Percentiles rank a stretch among this genome's conserved stretches.
Conservation (phyloP, 2,113 vertebrate genomes). For the Alaudala cheleensis region DNA sequence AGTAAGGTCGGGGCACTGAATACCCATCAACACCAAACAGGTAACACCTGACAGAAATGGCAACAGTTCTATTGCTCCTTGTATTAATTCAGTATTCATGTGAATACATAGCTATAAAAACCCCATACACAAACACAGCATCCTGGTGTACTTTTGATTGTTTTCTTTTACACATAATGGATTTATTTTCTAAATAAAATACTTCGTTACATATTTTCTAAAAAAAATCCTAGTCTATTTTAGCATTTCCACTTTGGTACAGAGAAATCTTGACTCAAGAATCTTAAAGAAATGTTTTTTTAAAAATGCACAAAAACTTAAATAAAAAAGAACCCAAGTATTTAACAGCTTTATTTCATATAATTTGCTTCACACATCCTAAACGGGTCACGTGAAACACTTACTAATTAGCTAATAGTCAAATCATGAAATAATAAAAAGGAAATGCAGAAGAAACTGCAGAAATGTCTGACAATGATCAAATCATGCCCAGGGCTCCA, state of each 20-base stretch:
- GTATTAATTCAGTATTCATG: neutral
- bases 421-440: neutral
- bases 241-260: neutral
- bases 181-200: neutral
- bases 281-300: neutral
- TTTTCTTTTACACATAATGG: neutral
- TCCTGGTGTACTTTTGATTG: neutral
- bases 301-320: neutral
- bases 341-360: neutral
- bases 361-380: neutral
- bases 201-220: neutral
- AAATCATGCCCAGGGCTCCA: neutral
- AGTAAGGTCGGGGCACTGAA: neutral
- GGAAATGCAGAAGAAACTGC: neutral
- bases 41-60: neutral
- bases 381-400: neutral
- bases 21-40: neutral
- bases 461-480: neutral
- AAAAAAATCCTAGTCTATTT: neutral
- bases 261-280: neutral
- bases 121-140: neutral
- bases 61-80: neutral
- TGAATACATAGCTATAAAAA: neutral
- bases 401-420: neutral
- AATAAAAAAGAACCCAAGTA: neutral